Conservation (phyloP, 2,113 vertebrate species). For the Corydoras maculifer region DNA sequence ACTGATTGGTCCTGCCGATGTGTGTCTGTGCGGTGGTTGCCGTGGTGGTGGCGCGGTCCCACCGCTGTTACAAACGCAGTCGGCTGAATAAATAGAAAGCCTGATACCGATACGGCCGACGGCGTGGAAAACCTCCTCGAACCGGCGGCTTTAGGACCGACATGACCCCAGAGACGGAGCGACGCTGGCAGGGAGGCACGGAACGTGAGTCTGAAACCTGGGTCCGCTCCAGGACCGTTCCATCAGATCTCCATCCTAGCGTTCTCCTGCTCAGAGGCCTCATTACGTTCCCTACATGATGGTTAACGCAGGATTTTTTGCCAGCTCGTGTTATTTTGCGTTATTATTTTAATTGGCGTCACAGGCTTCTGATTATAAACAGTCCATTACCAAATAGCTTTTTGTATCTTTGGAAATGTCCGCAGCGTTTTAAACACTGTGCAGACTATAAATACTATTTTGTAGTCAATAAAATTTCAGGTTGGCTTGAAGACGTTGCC, state of each 20-base stretch:
- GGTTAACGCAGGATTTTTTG: constrained; percentile 12
- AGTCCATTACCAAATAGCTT: too few relatives aligned
- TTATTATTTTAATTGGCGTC: constrained; percentile 22
- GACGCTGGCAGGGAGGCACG: neutral
- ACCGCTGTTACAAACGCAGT: constrained; percentile 22
- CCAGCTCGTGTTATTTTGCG: constrained; percentile 11
- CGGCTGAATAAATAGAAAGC: constrained; percentile 25
- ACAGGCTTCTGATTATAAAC: constrained; percentile 2
- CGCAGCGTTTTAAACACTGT: too few relatives aligned
- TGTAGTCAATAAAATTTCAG: too few relatives aligned
- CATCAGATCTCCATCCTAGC: constrained; percentile 30
- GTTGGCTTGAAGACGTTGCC: too few relatives aligned
- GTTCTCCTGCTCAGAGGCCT: constrained; percentile 22
- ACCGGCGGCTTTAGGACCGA: constrained; percentile 7
- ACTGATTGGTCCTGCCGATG: constrained; percentile 32
- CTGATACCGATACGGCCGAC: constrained; percentile 16
- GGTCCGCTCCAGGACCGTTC: neutral
- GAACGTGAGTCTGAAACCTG: neutral
- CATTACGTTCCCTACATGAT: constrained; percentile 11
- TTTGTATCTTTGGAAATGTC: too few relatives aligned
- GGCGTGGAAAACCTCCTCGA: constrained; percentile 35
- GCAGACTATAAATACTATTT: too few relatives aligned
- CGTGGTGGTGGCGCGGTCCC: constrained; percentile 8
- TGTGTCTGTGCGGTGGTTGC: constrained; percentile 1
- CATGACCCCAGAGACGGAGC: neutral